A percentile compares a stretch with the other conserved stretches of the same genome.
These are phyloP conservation scores for Leptobrachium leishanense DNA, from an alignment of 2,113 vertebrate genomes.

Conservation along the genomic window DNA sequence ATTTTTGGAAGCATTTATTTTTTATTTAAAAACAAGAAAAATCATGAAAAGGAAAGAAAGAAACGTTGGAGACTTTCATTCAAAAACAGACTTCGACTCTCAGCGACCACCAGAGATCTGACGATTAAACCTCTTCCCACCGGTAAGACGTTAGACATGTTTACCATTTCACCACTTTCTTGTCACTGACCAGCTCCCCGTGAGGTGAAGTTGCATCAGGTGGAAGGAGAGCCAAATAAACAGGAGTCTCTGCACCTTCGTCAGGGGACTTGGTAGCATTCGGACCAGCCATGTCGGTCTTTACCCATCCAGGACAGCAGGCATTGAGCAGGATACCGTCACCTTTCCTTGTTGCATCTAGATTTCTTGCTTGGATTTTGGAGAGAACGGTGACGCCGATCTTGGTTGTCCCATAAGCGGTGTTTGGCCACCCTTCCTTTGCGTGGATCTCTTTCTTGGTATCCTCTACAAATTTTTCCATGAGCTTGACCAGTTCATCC, in stretches of 20 bases:
- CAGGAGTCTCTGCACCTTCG: conserved; percentile 83
- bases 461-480: conserved; percentile 80
- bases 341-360: conserved; percentile 68
- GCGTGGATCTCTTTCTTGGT: conserved; percentile 66
- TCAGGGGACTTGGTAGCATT: conserved; percentile 81
- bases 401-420: conserved; percentile 82
- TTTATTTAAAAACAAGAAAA: too few relatives aligned
- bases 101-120: too few relatives aligned
- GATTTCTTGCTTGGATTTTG: conserved; percentile 76
- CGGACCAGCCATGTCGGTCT: conserved; percentile 83
- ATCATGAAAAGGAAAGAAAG: too few relatives aligned
- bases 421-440: conserved; percentile 77
- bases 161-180: conserved; percentile 75
- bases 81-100: too few relatives aligned
- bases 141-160: too few relatives aligned
- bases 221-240: conserved; percentile 84
- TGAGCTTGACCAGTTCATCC: conserved; percentile 80
- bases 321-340: conserved; percentile 86
- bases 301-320: conserved; percentile 93
- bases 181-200: conserved; percentile 77
- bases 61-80: too few relatives aligned
- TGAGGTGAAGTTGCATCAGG: conserved; percentile 71
- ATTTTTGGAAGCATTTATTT: too few relatives aligned
- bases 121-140: too few relatives aligned
- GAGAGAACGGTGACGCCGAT: conserved; percentile 83